Evolutionary conservation across 2,888 invertebrate genomes (phyloP).

Genomic region (Hypercompe scribonia): DNA sequence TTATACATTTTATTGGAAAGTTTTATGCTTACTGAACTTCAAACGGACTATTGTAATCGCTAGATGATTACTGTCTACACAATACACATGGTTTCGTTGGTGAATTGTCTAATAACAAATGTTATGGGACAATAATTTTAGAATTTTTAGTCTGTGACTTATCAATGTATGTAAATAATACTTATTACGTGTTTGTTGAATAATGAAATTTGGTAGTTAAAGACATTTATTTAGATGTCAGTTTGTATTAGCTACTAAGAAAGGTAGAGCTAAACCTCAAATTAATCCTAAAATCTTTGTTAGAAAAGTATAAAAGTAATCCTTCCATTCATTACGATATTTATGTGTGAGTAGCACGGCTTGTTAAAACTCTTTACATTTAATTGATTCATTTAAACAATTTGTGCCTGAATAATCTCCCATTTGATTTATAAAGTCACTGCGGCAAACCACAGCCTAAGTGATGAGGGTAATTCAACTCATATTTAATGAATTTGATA

Average conservation of each 20-base stretch:
- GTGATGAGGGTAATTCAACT: not conserved
- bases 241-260: not conserved
- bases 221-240: no score
- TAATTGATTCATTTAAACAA: not conserved
- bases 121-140: not conserved
- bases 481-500: not conserved
- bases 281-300: not conserved
- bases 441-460: not conserved
- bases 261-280: not conserved
- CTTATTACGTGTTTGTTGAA: not conserved
- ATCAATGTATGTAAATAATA: not conserved
- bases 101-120: no score
- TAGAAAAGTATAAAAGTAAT: not conserved
- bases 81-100: not conserved
- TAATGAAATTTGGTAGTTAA: not conserved
- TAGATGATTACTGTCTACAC: no score
- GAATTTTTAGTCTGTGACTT: not conserved
- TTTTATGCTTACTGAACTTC: not conserved
- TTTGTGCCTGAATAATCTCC: not conserved
- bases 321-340: not conserved
- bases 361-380: not conserved
- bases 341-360: not conserved
- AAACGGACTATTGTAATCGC: no score
- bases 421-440: not conserved
- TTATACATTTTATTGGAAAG: not conserved